A percentile compares a stretch with the other conserved stretches of the same genome.
These are phyloP conservation scores for Drosophila tripunctata DNA, from an alignment of 2,888 invertebrate species.

Conservation along the genomic window DNA sequence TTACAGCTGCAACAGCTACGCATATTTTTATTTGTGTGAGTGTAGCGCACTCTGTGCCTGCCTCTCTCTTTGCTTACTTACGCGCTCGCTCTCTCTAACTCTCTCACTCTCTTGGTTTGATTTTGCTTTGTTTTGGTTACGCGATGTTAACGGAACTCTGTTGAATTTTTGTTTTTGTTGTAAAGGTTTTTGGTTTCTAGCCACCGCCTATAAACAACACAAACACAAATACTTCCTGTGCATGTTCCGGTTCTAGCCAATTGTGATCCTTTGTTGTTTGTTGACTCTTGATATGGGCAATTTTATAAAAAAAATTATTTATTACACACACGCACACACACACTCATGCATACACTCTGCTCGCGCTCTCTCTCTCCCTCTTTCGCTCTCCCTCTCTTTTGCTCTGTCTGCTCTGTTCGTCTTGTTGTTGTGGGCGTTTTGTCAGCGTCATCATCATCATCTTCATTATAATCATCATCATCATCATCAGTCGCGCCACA, in stretches of 20 bases:
- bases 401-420: slow-evolving; percentile 16
- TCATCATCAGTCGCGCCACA: slow-evolving; percentile 56
- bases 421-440: slow-evolving; percentile 63
- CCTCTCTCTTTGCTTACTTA: too few species aligned
- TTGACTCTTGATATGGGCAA: slow-evolving; percentile 46
- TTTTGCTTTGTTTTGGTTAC: slow-evolving; percentile 73
- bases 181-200: slow-evolving; percentile 19
- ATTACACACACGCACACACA: neutral
- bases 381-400: neutral
- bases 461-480: slow-evolving; percentile 49
- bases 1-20: slow-evolving; percentile 52
- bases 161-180: slow-evolving; percentile 16
- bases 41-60: too few species aligned
- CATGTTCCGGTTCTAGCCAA: slow-evolving; percentile 60
- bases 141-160: slow-evolving; percentile 52
- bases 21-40: slow-evolving; percentile 35
- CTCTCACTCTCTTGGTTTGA: slow-evolving; percentile 14
- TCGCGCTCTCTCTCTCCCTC: neutral
- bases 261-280: slow-evolving; percentile 63
- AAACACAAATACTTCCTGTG: slow-evolving; percentile 68
- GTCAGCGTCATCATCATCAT: slow-evolving; percentile 57
- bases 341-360: neutral
- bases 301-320: slow-evolving; percentile 21
- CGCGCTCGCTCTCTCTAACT: slow-evolving; percentile 27
- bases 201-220: slow-evolving; percentile 49